Evolutionary conservation across 2,113 vertebrate genomes (phyloP).

Genomic region (Sphaerodactylus townsendi): DNA sequence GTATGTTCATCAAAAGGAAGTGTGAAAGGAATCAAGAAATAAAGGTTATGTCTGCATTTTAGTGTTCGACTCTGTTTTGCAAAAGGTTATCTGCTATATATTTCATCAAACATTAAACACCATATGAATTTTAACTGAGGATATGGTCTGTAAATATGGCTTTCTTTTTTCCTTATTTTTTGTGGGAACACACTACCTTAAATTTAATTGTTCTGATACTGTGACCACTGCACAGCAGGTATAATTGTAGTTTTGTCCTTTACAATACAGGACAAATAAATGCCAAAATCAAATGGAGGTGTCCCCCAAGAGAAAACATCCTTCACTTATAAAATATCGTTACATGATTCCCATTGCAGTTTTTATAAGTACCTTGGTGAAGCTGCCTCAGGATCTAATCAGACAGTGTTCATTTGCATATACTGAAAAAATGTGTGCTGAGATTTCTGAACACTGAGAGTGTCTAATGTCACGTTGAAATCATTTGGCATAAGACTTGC

Average conservation of each 20-base stretch:
- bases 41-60: neutral
- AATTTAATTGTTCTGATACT: slow-evolving; percentile 77
- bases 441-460: slow-evolving; percentile 64
- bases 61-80: slow-evolving; percentile 3
- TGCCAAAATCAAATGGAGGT: slow-evolving; percentile 84
- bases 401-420: slow-evolving; percentile 78
- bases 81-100: slow-evolving; percentile 13
- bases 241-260: slow-evolving; percentile 83
- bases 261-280: slow-evolving; percentile 84
- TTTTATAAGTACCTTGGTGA: slow-evolving; percentile 77
- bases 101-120: slow-evolving; percentile 41
- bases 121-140: slow-evolving; percentile 47
- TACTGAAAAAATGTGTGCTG: slow-evolving; percentile 73
- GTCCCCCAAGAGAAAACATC: slow-evolving; percentile 74
- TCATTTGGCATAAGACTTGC: slow-evolving; percentile 42
- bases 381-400: slow-evolving; percentile 83
- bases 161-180: slow-evolving; percentile 63
- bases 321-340: slow-evolving; percentile 78
- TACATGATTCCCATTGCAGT: slow-evolving; percentile 68
- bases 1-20: neutral
- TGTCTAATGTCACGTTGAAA: slow-evolving; percentile 58
- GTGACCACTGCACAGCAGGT: slow-evolving; percentile 66
- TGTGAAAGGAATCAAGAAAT: neutral
- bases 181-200: slow-evolving; percentile 65
- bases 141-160: slow-evolving; percentile 56